These are phyloP conservation scores for Phasianus colchicus DNA, from an alignment of 2,113 vertebrate genomes.

Conservation along the genomic window DNA sequence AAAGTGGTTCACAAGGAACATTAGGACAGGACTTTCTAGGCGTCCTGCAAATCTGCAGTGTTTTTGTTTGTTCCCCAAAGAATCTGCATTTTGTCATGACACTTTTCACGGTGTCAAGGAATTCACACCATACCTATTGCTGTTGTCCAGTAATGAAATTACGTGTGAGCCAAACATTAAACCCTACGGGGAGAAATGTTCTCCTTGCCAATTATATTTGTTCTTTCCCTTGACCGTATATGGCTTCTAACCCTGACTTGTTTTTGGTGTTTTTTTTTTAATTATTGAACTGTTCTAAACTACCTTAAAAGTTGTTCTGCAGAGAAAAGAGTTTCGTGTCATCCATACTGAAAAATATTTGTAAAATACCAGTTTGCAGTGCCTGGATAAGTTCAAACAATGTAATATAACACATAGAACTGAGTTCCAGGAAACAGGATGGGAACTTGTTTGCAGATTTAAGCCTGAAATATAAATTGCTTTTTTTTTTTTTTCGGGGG, in stretches of 20 bases:
- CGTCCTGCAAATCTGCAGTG: not conserved
- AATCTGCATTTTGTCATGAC: not conserved
- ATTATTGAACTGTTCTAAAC: not conserved
- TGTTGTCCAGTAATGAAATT: not conserved
- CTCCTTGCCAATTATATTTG: not conserved
- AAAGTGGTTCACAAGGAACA: not conserved
- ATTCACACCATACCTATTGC: not conserved
- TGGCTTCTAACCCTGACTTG: not conserved
- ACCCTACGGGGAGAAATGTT: not conserved
- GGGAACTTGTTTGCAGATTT: not conserved
- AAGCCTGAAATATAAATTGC: not conserved
- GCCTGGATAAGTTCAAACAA: not conserved
- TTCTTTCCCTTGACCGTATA: not conserved
- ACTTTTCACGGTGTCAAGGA: not conserved
- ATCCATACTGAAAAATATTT: slow-evolving; percentile 7
- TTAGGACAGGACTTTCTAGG: not conserved
- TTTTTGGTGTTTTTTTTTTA: not conserved
- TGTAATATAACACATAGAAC: not conserved
- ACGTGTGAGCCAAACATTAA: not conserved
- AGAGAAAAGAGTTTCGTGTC: not conserved
- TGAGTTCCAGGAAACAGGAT: not conserved
- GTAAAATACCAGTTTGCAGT: not conserved
- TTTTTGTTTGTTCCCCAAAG: not conserved
- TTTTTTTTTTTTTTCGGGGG: no score
- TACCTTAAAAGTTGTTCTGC: not conserved